A percentile compares a stretch with the other conserved stretches of the same genome.
These are phyloP conservation scores for Lepus americanus DNA, from an alignment of 2,113 vertebrate species.

Conservation along the genomic window DNA sequence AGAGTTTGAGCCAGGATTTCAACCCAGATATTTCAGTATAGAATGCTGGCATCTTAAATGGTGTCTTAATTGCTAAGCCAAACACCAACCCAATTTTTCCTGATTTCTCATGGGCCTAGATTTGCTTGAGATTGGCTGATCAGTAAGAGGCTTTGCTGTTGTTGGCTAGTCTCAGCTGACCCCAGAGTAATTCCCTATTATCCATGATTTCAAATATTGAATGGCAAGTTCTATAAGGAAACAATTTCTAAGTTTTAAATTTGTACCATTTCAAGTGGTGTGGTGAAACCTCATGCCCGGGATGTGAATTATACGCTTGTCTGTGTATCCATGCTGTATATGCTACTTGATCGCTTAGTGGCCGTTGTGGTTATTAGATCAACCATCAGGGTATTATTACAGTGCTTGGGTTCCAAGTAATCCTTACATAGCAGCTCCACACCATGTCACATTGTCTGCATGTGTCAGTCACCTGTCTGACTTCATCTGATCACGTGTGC, in stretches of 20 bases:
- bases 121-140: neutral
- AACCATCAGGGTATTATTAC: neutral
- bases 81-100: neutral
- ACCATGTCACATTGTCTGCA: neutral
- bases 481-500: neutral
- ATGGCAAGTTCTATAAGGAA: neutral
- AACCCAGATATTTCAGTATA: too few species aligned
- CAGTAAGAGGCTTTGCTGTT: neutral
- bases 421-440: neutral
- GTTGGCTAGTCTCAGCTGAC: neutral
- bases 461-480: too few species aligned
- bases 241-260: neutral
- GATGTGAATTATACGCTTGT: neutral
- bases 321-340: neutral
- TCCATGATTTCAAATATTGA: neutral
- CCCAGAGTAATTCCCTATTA: neutral
- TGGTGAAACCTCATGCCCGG: neutral
- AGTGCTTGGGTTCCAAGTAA: neutral
- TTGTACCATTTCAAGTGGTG: neutral
- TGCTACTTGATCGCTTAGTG: too few species aligned
- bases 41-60: too few species aligned
- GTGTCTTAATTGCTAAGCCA: too few species aligned
- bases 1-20: too few species aligned
- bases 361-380: neutral
- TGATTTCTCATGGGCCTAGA: neutral